Evolutionary conservation across 1,140 invertebrate species (phyloP), one percentile per base, ranked within the genome.

Genomic region (Apis dorsata): DNA sequence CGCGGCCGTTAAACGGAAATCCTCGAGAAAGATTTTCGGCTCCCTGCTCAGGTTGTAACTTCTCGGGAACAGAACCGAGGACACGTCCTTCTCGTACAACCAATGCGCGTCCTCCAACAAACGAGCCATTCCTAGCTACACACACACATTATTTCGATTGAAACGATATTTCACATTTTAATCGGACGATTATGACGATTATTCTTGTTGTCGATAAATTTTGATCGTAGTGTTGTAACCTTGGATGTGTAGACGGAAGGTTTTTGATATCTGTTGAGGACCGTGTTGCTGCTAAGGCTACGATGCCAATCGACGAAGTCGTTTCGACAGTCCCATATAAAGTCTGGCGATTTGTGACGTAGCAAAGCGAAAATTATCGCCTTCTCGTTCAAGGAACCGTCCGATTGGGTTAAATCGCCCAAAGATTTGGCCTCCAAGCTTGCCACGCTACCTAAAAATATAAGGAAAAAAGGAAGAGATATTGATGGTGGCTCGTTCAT

Each of bases 1-100:
- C 65, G 95, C 95, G 8, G 96, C 95, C 34, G 95, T 96, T 49
- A 95, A 88, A 70, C 95, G 94, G 87, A 95, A 97, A 90, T 97
- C 96, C 84, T 95, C 94, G 59, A 95, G 92, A 90, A 97, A 96
- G 44, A 95, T 95, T 28, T 90, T 86, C 82, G 85, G 88, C 51
- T 94, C 92, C 21, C 95, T 93, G 81, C 94, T 95, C 44, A 95
- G 94, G 69, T 96, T 95, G 90, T 96, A 96, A 88, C 95, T 95
- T 19, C 96, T 93, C 9, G 96, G 96, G 86, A 95, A 96, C 81
- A 95, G 94, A 8, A 94, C 94, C 68, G 95, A 93, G 4, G 95
- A 94, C 59, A 95, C 91, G 19, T 94, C 92, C 24, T 94, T 92
- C 84, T 96, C 95, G 90, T 92, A 93, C 68, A 94, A 95, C 95